Evolutionary conservation across 2,797 vertebrate genomes (phyloP).

Genomic region (Acanthopagrus latus): DNA sequence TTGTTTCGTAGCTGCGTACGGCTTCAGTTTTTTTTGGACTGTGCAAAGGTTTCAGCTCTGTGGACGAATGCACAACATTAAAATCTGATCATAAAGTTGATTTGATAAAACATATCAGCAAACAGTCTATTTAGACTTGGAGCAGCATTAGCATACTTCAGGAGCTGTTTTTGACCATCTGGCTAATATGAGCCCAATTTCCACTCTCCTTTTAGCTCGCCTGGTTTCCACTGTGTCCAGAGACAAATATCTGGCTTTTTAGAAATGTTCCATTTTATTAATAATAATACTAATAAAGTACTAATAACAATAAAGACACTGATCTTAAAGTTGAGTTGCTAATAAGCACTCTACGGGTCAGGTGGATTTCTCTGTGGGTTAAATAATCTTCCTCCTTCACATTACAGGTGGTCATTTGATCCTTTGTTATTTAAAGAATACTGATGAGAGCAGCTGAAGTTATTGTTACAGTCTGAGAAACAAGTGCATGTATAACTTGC

Average conservation of each 20-base stretch:
- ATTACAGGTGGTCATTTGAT: background rate
- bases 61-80: background rate
- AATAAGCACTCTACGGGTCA: background rate
- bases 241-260: background rate
- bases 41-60: slow-evolving; percentile 2
- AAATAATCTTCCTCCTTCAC: background rate
- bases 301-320: background rate
- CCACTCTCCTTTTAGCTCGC: background rate
- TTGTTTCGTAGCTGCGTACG: background rate
- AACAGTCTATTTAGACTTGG: no score
- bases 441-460: background rate
- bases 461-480: background rate
- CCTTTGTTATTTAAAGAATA: background rate
- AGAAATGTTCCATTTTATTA: background rate
- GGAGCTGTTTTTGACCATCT: background rate
- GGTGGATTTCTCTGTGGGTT: background rate
- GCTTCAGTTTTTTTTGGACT: background rate
- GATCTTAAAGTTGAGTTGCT: background rate
- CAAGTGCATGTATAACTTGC: background rate
- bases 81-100: background rate
- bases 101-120: background rate
- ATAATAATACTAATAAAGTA: no score
- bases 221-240: background rate
- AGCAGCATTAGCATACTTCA: background rate
- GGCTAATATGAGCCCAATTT: background rate